phyloP scores from a whole-genome alignment of 2,797 vertebrate genomes.

The Siniperca undulata region DNA sequence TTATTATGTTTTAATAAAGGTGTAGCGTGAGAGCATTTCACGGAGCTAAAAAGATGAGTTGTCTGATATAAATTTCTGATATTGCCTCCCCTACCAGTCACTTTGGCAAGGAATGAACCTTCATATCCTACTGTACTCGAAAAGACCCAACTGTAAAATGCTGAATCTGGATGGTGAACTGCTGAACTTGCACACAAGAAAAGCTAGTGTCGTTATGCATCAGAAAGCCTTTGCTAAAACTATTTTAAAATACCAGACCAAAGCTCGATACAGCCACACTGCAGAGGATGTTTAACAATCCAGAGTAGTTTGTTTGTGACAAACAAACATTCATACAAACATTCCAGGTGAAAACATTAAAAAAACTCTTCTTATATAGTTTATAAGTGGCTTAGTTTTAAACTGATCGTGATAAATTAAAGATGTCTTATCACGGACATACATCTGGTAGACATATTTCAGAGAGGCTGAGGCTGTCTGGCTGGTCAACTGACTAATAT shows the following conservation, averaged over 20 bases:
- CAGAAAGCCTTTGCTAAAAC: background rate
- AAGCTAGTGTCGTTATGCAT: background rate
- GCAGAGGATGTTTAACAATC: background rate
- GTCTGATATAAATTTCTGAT: background rate
- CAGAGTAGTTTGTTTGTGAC: slow-evolving; percentile 15
- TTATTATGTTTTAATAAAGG: slow-evolving; percentile 12
- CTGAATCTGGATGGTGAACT: background rate
- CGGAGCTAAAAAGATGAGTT: background rate
- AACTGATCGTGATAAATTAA: slow-evolving; percentile 5
- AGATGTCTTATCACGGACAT: background rate
- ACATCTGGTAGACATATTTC: background rate
- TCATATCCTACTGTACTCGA: background rate
- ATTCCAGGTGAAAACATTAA: background rate
- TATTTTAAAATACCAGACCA: background rate
- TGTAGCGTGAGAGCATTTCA: slow-evolving; percentile 3
- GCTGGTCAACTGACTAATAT: background rate
- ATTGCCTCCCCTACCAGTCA: background rate
- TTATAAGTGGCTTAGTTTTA: background rate
- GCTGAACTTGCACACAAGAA: background rate
- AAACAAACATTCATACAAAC: slow-evolving; percentile 21
- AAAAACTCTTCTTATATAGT: background rate
- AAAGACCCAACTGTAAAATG: background rate
- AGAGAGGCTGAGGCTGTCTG: background rate
- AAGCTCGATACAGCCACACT: background rate
- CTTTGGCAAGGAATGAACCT: background rate